These are phyloP conservation scores for Notodonta ziczac DNA, from an alignment of 2,888 invertebrate species.

Conservation along the genomic window DNA sequence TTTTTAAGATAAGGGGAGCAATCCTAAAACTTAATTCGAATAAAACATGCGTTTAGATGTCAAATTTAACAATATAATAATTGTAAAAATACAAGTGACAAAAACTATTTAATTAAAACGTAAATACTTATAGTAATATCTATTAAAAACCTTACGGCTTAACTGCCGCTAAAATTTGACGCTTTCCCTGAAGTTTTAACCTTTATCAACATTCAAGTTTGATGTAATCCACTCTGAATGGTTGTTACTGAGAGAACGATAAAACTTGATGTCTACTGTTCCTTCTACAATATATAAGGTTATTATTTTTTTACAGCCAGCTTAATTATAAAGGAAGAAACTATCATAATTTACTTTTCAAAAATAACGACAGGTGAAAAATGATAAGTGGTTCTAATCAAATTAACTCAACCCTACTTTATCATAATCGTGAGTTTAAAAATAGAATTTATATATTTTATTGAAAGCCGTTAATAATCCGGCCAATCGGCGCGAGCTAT, in stretches of 20 bases:
- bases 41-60: no score
- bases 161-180: constrained; percentile 41
- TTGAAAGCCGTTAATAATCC: constrained; percentile 54
- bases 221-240: constrained; percentile 43
- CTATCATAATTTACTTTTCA: constrained; percentile 26
- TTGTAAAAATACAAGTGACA: not conserved
- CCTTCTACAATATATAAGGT: constrained; percentile 36
- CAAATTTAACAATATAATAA: no score
- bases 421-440: constrained; percentile 45
- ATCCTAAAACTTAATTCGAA: no score
- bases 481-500: constrained; percentile 56
- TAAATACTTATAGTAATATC: constrained; percentile 42
- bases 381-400: constrained; percentile 38
- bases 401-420: constrained; percentile 43
- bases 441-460: constrained; percentile 49
- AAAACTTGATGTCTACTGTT: constrained; percentile 42
- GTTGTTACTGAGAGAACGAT: constrained; percentile 42
- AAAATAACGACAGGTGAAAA: constrained; percentile 44
- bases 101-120: constrained; percentile 24
- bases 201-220: constrained; percentile 46
- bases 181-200: constrained; percentile 46
- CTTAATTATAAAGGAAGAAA: constrained; percentile 20
- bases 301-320: constrained; percentile 36
- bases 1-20: not conserved
- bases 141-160: constrained; percentile 46